phyloP scores from a whole-genome alignment of 2,113 vertebrate species.

The Astur gentilis region DNA sequence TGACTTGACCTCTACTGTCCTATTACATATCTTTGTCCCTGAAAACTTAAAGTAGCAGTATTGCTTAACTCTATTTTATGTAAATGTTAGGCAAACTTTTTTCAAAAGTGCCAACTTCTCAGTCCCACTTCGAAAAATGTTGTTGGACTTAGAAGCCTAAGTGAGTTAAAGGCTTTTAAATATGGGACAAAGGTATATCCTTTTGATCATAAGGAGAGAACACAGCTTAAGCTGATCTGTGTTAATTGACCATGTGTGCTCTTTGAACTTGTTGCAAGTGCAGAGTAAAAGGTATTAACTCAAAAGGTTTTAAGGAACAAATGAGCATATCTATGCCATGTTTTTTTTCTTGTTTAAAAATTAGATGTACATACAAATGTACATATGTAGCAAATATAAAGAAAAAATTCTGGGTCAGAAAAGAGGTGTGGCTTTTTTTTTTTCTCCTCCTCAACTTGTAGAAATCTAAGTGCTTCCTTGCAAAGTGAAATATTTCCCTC shows the following conservation, averaged over 20 bases:
- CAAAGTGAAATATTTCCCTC: background rate
- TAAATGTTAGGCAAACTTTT: no score
- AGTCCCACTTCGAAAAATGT: no score
- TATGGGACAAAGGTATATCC: background rate
- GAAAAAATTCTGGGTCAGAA: background rate
- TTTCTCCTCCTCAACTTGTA: background rate
- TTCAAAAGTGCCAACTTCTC: no score
- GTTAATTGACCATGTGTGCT: background rate
- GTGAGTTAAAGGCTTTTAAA: background rate
- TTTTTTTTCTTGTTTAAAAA: background rate
- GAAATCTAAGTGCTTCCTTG: conserved; percentile 5
- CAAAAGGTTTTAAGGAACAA: background rate
- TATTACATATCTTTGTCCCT: no score
- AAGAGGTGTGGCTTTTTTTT: background rate
- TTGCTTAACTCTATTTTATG: no score
- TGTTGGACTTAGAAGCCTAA: background rate
- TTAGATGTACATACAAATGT: background rate
- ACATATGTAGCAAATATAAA: background rate
- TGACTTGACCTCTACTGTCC: no score
- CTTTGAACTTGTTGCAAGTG: background rate
- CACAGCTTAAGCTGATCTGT: background rate
- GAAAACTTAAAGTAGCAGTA: no score
- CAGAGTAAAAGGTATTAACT: background rate
- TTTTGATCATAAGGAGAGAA: background rate
- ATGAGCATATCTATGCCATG: background rate